A percentile compares a stretch with the other conserved stretches of the same genome.
Evolutionary conservation across 2,113 vertebrate genomes (phyloP).

Genomic region (Aix galericulata): DNA sequence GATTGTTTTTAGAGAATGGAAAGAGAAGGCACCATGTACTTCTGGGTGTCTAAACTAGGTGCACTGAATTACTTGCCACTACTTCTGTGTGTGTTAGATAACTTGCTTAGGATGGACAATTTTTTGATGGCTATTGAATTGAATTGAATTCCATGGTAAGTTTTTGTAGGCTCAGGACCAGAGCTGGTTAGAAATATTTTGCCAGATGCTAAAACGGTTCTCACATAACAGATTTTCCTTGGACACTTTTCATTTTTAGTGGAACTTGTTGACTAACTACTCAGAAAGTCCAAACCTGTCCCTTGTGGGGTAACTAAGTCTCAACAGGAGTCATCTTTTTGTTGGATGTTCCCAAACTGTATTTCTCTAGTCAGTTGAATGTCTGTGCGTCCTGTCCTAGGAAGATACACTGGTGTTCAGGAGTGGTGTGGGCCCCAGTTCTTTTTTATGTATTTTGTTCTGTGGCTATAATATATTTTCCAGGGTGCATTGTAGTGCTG

Average conservation of each 20-base stretch:
- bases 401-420: neutral
- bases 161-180: neutral
- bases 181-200: neutral
- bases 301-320: neutral
- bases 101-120: neutral
- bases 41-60: neutral
- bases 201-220: neutral
- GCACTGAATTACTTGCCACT: neutral
- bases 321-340: neutral
- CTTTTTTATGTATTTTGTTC: neutral
- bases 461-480: neutral
- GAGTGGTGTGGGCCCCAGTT: neutral
- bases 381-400: neutral
- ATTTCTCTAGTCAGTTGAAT: neutral
- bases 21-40: neutral
- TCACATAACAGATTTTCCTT: neutral
- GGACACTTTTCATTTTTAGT: fast-evolving
- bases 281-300: neutral
- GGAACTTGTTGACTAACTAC: neutral
- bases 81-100: neutral
- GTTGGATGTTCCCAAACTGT: fast-evolving
- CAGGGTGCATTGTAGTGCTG: neutral
- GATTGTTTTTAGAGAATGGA: neutral
- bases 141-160: neutral
- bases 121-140: neutral